Base-by-base conservation (phyloP, 2,888 invertebrate species). In the Ariolimax columbianus region DNA sequence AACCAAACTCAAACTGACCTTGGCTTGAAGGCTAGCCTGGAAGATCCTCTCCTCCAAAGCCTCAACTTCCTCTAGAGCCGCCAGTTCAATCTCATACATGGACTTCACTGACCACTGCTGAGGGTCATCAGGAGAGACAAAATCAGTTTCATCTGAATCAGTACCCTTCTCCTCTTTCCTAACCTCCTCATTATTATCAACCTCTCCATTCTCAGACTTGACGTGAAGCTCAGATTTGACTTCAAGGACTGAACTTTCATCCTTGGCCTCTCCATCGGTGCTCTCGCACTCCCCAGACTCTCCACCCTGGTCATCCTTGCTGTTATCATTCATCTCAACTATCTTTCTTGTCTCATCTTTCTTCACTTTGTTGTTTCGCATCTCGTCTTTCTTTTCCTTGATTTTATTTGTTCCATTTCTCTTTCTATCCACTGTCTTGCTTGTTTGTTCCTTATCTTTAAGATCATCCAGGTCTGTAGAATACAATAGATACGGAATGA, bases 1-100 rank as follows among this genome's bases (percentile, higher is more conserved):
- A 1, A n/a, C n/a, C 59, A 63, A 26, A 63, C 59, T n/a, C 7
- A 40, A 3, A 79, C 88, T 86, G 68, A 92, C 93, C 90, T 91
- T 93, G 59, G 92, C 91, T 87, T 94, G 93, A 2, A 94, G 90
- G 89, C 94, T 94, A 79, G 94, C 94, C 78, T 90, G 90, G 70
- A 91, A 91, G 17, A 94, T 91, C 47, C 93, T 88, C 63, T 93
- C 93, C 84, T 94, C 94, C 70, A 94, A 88, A 33, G 89, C 91
- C 81, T 94, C 93, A 30, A 93, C 91, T 59, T 92, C 95, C 91
- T 98, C 98, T 82, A 93, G 88, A 3, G 97, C 94, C 66, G 96
- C 96, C 90, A 97, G 95, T 93, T 98, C 98, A 17, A 97, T 96
- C n/a, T 97, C 95, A 36, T 97, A 95, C 0, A 97, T 97, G 0